A percentile compares a stretch with the other conserved stretches of the same genome.
These are phyloP conservation scores for Amphiprion clarkii DNA, from an alignment of 2,797 vertebrate genomes.

Conservation along the genomic window DNA sequence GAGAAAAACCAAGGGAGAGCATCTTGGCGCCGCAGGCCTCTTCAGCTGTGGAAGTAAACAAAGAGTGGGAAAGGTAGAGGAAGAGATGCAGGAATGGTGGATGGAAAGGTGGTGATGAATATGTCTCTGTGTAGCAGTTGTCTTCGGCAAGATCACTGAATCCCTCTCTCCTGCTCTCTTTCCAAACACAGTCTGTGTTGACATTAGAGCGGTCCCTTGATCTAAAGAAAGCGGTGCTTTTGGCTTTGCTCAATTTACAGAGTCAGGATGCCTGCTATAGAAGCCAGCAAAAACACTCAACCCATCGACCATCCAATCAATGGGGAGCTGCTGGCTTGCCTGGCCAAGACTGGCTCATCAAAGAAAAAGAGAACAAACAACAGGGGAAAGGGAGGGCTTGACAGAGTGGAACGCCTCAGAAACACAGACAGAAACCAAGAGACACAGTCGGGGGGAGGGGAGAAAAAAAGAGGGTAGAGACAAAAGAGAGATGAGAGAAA, in stretches of 20 bases:
- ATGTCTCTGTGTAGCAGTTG: constrained; percentile 46
- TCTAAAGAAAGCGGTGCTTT: constrained; percentile 66
- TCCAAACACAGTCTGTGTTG: constrained; percentile 38
- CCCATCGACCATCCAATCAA: constrained; percentile 82
- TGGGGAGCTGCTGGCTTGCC: constrained; percentile 73
- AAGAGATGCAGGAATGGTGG: constrained; percentile 39
- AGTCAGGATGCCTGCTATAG: constrained; percentile 66
- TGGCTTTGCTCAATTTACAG: constrained; percentile 75
- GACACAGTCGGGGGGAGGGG: constrained; percentile 6
- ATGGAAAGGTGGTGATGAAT: constrained; percentile 50
- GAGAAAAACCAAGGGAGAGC: constrained; percentile 48
- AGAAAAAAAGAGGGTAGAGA: constrained; percentile 25
- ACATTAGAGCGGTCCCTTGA: constrained; percentile 57
- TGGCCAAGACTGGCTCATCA: constrained; percentile 74
- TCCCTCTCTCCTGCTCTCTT: constrained; percentile 14
- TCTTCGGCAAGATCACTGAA: constrained; percentile 33
- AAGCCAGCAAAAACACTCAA: constrained; percentile 75
- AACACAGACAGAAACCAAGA: constrained; percentile 64
- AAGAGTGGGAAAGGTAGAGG: constrained; percentile 46
- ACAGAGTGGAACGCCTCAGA: constrained; percentile 73
- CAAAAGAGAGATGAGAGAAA: constrained; percentile 63
- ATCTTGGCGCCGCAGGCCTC: constrained; percentile 47
- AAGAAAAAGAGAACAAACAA: constrained; percentile 78
- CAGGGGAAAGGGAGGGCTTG: constrained; percentile 69
- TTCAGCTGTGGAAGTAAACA: constrained; percentile 78